A percentile compares a stretch with the other conserved stretches of the same genome.
Conservation (phyloP, 1,140 invertebrate genomes). For the Cotesia vestalis region DNA sequence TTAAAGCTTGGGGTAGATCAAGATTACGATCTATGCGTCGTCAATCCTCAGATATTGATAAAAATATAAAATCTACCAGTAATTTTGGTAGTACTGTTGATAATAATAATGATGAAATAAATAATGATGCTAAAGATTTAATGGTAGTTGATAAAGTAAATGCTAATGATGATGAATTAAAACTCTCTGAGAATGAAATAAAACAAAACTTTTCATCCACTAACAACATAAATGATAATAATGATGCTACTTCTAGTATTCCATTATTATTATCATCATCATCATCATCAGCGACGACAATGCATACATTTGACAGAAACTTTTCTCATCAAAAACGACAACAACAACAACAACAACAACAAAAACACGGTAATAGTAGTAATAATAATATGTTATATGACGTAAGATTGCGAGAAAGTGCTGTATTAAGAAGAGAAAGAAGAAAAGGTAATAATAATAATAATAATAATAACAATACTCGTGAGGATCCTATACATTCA, state of each 20-base stretch:
- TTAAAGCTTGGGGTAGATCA: constrained; percentile 84
- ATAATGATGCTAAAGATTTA: constrained; percentile 43
- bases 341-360: too few species aligned
- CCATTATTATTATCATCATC: constrained; percentile 51
- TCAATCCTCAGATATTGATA: constrained; percentile 53
- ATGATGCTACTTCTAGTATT: constrained; percentile 64
- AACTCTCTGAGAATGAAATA: constrained; percentile 73
- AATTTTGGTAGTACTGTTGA: constrained; percentile 21
- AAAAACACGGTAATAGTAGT: background rate
- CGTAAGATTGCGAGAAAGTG: constrained; percentile 78
- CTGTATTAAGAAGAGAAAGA: constrained; percentile 71
- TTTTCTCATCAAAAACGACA: background rate
- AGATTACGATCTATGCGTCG: constrained; percentile 78
- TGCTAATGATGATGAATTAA: constrained; percentile 63
- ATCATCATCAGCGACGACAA: constrained; percentile 34
- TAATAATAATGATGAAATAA: constrained; percentile 14
- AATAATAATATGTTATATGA: constrained; percentile 50
- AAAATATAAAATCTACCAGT: constrained; percentile 39
- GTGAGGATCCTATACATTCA: constrained; percentile 79
- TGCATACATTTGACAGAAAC: constrained; percentile 44
- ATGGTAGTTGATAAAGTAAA: constrained; percentile 53
- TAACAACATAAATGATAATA: constrained; percentile 69
- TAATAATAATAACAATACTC: constrained; percentile 44
- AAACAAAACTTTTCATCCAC: constrained; percentile 75
- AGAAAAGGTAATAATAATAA: constrained; percentile 57